phyloP scores from a whole-genome alignment of 2,113 vertebrate genomes.

The Gymnarchus niloticus region DNA sequence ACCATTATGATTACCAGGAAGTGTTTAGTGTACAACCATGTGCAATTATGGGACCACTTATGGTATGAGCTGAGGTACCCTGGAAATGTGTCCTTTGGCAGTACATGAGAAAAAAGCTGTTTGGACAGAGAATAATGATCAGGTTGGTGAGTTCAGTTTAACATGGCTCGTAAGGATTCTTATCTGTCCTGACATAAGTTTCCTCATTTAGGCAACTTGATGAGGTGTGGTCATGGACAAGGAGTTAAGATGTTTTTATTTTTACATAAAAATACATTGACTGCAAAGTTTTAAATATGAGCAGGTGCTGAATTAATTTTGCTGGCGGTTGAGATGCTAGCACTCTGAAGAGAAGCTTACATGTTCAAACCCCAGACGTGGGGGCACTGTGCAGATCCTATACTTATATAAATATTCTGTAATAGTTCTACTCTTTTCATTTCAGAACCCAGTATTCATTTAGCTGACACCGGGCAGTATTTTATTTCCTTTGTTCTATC shows the following conservation, averaged over 20 bases:
- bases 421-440: too few relatives aligned
- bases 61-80: conserved; percentile 22
- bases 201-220: conserved; percentile 38
- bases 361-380: background rate
- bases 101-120: conserved; percentile 18
- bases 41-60: conserved; percentile 33
- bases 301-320: background rate
- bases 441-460: too few relatives aligned
- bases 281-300: too few relatives aligned
- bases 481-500: background rate
- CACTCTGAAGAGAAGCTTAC: background rate
- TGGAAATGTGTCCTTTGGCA: conserved; percentile 36
- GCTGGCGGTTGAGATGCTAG: background rate
- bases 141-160: conserved; percentile 3
- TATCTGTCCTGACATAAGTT: conserved; percentile 33
- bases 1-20: background rate
- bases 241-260: conserved; percentile 31
- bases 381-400: too few relatives aligned
- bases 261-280: conserved; percentile 32
- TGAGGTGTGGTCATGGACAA: too few relatives aligned
- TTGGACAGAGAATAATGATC: conserved; percentile 37
- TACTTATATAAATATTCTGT: too few relatives aligned
- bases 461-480: conserved; percentile 2
- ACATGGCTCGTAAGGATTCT: conserved; percentile 21
- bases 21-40: conserved; percentile 6